Conservation (phyloP, 2,797 vertebrate genomes). For the Pelobates cultripes region DNA sequence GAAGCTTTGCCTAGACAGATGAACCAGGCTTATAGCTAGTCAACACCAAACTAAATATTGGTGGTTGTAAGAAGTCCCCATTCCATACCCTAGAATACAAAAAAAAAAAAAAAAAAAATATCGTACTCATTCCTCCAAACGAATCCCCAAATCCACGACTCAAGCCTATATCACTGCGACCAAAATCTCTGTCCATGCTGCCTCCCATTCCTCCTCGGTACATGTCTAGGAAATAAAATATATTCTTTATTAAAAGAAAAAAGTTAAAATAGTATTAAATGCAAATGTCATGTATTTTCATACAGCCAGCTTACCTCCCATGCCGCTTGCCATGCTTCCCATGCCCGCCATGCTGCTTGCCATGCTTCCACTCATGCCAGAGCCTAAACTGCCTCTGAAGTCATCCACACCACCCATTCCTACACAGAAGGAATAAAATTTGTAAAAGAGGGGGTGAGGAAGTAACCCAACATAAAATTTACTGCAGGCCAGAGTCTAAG, state of each 20-base stretch:
- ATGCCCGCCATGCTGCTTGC: slow-evolving; percentile 42
- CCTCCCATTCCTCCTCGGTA: slow-evolving; percentile 89
- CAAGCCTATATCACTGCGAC: slow-evolving; percentile 87
- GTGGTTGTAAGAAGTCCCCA: too few species aligned
- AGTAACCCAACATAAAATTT: too few species aligned
- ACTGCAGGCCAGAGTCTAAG: too few species aligned
- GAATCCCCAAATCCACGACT: slow-evolving; percentile 92
- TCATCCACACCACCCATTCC: slow-evolving; percentile 57
- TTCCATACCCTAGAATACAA: too few species aligned
- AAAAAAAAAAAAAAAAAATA: not conserved
- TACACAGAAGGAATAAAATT: slow-evolving; percentile 15
- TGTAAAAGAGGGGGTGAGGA: too few species aligned
- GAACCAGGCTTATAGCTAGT: too few species aligned
- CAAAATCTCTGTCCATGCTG: slow-evolving; percentile 91
- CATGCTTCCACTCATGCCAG: slow-evolving; percentile 49
- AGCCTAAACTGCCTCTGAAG: slow-evolving; percentile 58
- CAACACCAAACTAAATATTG: too few species aligned
- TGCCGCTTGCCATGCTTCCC: slow-evolving; percentile 53
- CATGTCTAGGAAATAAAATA: slow-evolving; percentile 78
- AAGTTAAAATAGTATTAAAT: not conserved
- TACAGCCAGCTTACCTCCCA: slow-evolving; percentile 59
- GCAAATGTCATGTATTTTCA: not conserved
- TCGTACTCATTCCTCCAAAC: slow-evolving; percentile 92
- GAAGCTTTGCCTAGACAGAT: too few species aligned
- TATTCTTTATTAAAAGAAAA: not conserved